A percentile compares a stretch with the other conserved stretches of the same genome.
These are phyloP conservation scores for Lithobates sylvaticus DNA, from an alignment of 2,797 vertebrate species.

Conservation along the genomic window DNA sequence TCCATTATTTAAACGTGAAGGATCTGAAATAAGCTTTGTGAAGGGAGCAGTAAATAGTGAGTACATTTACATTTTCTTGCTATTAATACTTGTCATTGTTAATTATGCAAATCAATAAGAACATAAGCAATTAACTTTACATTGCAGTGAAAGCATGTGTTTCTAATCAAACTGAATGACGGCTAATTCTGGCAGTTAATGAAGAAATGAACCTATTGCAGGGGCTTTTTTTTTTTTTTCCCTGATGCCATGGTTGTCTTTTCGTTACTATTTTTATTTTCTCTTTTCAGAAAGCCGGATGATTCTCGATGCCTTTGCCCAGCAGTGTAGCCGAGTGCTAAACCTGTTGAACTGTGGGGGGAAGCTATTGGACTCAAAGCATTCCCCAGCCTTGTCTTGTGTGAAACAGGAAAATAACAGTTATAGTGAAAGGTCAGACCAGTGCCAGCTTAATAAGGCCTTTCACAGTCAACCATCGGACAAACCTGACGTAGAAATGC, in stretches of 20 bases:
- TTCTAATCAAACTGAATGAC: slow-evolving; percentile 37
- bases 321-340: slow-evolving; percentile 97
- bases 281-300: slow-evolving; percentile 90
- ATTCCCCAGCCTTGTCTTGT: slow-evolving; percentile 82
- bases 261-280: slow-evolving; percentile 59
- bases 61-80: slow-evolving; percentile 19
- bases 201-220: slow-evolving; percentile 12
- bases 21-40: slow-evolving; percentile 12
- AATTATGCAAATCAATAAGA: slow-evolving; percentile 47
- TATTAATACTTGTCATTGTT: slow-evolving; percentile 41
- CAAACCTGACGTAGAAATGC: slow-evolving; percentile 84
- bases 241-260: slow-evolving; percentile 61
- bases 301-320: slow-evolving; percentile 97
- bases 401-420: slow-evolving; percentile 89
- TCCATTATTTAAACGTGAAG: slow-evolving; percentile 7
- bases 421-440: slow-evolving; percentile 78
- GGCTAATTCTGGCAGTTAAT: slow-evolving; percentile 58
- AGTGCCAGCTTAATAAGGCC: slow-evolving; percentile 81
- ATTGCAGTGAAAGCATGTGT: slow-evolving; percentile 36
- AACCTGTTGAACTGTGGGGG: slow-evolving; percentile 93
- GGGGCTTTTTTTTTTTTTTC: slow-evolving; percentile 50
- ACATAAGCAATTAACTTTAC: slow-evolving; percentile 49
- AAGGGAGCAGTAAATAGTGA: background rate
- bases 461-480: slow-evolving; percentile 78
- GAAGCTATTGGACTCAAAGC: slow-evolving; percentile 87